Evolutionary conservation across 1,140 invertebrate species (phyloP), one percentile per base, ranked within the genome.

Genomic region (Antheraea mylitta): DNA sequence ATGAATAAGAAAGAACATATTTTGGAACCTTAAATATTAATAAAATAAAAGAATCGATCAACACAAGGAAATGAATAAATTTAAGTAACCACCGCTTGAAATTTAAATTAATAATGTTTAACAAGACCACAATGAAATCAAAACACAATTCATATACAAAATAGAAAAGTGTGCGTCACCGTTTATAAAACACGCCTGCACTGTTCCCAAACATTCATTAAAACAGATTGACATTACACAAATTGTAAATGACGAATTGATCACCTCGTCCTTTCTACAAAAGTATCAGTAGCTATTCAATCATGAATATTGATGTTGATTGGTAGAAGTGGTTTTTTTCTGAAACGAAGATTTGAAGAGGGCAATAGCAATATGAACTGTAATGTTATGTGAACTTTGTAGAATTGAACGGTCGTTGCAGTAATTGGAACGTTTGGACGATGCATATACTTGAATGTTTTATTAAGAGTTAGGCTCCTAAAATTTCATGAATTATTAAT

Each of bases 171-270:
- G 6, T 53, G 45, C 16, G 61, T 37, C 61, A 63, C 16, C 58
- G 58, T 22, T 61, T 61, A 61, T 36, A 18, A 19, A 53, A 65
- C 64, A 38, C 7, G 7, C 42, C 16, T 18, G 18, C 48, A 45
- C 8, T 18, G 18, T 19, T 58, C 19, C 36, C 58, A 68, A 69
- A 66, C 58, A 38, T 62, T 79, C 67, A 90, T 86, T 83, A 83
- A 82, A 77, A 85, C 73, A 85, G 77, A 89, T 86, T 90, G 86
- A 89, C 86, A 89, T 90, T 89, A 83, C 70, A 85, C 79, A 83
- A 87, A 88, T 87, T 88, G 86, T 81, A 90, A 88, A 90, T 91
- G 88, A 89, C 88, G 79, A 91, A 91, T 88, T 86, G 82, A 91
- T 90, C 80, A 76, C 76, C 73, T 64, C 66, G 73, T 84, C 74